Evolutionary conservation across 2,888 invertebrate species (phyloP).

Genomic region (Andrena bucephala): DNA sequence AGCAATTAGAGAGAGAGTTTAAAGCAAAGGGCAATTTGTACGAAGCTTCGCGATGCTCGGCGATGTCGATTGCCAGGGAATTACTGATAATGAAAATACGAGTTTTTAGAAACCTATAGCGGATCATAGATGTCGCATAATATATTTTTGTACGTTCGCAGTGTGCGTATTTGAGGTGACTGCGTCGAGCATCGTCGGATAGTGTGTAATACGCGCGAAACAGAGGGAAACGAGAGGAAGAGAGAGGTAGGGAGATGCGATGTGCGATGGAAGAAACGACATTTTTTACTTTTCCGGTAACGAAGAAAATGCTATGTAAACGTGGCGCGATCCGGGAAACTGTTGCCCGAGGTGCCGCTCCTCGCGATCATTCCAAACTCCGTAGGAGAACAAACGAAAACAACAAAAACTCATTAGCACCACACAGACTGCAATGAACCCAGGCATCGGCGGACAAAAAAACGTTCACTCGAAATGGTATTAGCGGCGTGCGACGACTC

Average conservation of each 20-base stretch:
- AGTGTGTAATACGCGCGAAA: not conserved
- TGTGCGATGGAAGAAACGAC: not conserved
- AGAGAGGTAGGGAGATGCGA: not conserved
- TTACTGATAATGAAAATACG: slow-evolving; percentile 68
- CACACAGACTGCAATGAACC: not conserved
- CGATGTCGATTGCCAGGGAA: slow-evolving; percentile 60
- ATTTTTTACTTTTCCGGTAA: not conserved
- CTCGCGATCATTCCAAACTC: not conserved
- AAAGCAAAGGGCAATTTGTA: not conserved
- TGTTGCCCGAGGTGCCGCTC: not conserved
- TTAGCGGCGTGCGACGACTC: slow-evolving; percentile 73
- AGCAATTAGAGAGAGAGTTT: slow-evolving; percentile 1
- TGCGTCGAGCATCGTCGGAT: slow-evolving; percentile 59
- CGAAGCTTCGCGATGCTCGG: slow-evolving; percentile 58
- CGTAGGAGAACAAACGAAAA: not conserved
- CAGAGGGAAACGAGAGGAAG: not conserved
- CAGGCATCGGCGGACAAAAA: not conserved
- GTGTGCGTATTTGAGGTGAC: slow-evolving; percentile 65
- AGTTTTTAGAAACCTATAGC: slow-evolving; percentile 82
- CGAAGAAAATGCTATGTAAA: slow-evolving; percentile 9
- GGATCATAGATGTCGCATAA: slow-evolving; percentile 83
- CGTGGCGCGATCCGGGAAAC: slow-evolving; percentile 1
- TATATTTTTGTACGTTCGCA: slow-evolving; percentile 85
- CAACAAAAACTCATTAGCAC: slow-evolving; percentile 8
- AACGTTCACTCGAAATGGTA: slow-evolving; percentile 47